Conservation (phyloP, 2,888 invertebrate species). For the Caenorhabditis virilis region DNA sequence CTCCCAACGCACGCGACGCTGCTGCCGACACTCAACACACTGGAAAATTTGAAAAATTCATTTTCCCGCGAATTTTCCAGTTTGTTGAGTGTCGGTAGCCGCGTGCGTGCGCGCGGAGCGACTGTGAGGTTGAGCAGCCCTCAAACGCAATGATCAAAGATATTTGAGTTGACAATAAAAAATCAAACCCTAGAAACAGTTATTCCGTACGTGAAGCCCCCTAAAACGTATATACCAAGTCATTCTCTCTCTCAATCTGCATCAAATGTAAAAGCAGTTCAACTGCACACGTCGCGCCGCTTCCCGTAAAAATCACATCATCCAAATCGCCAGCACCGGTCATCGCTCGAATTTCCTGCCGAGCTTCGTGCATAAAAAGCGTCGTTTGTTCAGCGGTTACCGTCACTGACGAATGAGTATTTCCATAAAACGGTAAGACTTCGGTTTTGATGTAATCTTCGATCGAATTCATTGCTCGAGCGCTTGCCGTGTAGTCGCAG, state of each 20-base stretch:
- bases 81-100: too few species aligned
- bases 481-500: slow-evolving; percentile 56
- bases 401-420: slow-evolving; percentile 81
- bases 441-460: slow-evolving; percentile 47
- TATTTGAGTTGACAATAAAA: too few species aligned
- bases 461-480: slow-evolving; percentile 45
- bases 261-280: slow-evolving; percentile 74
- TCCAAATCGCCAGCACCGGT: slow-evolving; percentile 83
- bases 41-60: too few species aligned
- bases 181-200: too few species aligned
- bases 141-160: too few species aligned
- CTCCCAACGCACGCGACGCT: too few species aligned
- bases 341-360: slow-evolving; percentile 80
- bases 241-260: background rate
- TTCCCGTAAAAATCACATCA: slow-evolving; percentile 79
- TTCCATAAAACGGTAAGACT: slow-evolving; percentile 80
- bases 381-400: slow-evolving; percentile 86
- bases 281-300: slow-evolving; percentile 80
- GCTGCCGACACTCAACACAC: too few species aligned
- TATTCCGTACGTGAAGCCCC: too few species aligned
- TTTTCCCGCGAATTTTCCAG: too few species aligned
- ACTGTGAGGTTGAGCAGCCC: too few species aligned
- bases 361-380: slow-evolving; percentile 78
- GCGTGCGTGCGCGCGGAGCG: too few species aligned
- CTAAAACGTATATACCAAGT: too few species aligned